Conservation (phyloP, 2,113 vertebrate species). For the human (Homo sapiens) region GRCh38 chr12:131505501-131506000, state of each 20-base stretch:
- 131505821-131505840: background rate
- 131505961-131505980: background rate
- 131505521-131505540: background rate
- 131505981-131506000: background rate
- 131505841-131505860: no score
- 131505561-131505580: background rate
- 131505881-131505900: background rate
- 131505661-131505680: background rate
- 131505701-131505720: background rate
- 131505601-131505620: background rate
- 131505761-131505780: background rate
- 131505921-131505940: background rate
- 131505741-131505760: background rate
- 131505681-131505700: background rate
- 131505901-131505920: background rate
- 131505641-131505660: background rate
- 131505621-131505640: background rate
- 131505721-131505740: background rate
- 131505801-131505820: background rate
- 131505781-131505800: fast-evolving
- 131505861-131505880: background rate
- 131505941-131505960: background rate
- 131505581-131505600: background rate
- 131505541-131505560: background rate
- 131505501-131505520: background rate